These are phyloP conservation scores for Microcebus ravelobensis DNA, from an alignment of 2,113 vertebrate species.

Conservation along the genomic window DNA sequence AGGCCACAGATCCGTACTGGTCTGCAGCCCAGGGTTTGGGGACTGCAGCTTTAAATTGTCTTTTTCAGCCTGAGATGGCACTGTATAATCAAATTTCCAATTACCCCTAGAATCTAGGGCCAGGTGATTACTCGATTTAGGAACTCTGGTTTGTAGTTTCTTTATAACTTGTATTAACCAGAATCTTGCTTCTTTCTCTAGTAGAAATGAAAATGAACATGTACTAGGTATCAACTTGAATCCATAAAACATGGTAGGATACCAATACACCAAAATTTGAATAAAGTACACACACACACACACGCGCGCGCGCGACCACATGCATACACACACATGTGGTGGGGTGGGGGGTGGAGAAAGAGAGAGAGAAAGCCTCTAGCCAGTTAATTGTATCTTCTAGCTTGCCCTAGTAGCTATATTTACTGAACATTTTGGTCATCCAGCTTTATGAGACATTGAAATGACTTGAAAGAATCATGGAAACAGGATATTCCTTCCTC, in stretches of 20 bases:
- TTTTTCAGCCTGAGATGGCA: background rate
- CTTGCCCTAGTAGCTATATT: background rate
- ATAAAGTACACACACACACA: background rate
- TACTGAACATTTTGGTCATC: background rate
- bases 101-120: background rate
- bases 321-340: background rate
- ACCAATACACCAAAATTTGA: fast-evolving
- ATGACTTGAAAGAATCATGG: background rate
- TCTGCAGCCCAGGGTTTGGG: too few relatives aligned
- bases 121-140: background rate
- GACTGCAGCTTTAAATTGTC: background rate
- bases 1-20: too few relatives aligned
- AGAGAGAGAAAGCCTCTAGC: background rate
- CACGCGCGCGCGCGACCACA: too few relatives aligned
- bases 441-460: background rate
- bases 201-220: background rate
- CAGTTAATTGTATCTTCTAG: background rate
- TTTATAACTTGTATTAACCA: background rate
- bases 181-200: background rate
- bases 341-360: too few relatives aligned
- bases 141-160: background rate
- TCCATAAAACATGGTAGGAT: background rate
- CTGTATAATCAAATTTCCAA: background rate
- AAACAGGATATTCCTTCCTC: background rate
- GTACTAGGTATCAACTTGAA: background rate